A percentile compares a stretch with the other conserved stretches of the same genome.
Evolutionary conservation across 2,888 invertebrate genomes (phyloP).

Genomic region (Epinotia ramella): DNA sequence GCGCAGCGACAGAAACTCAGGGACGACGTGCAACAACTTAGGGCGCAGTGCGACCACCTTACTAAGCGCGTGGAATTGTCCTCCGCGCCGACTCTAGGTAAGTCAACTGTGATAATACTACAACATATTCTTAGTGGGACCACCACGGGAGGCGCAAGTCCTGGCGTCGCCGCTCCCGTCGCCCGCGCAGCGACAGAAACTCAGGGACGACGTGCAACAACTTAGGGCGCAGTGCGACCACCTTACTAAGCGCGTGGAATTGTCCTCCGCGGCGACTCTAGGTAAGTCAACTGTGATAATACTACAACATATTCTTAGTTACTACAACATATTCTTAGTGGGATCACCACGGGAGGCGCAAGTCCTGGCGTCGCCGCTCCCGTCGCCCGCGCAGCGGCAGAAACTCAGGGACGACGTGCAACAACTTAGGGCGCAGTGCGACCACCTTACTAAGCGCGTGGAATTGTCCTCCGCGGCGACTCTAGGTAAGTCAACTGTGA

Average conservation of each 20-base stretch:
- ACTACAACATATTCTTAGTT: too few relatives aligned
- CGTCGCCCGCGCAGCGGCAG: conserved; percentile 68
- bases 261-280: conserved; percentile 54
- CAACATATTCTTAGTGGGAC: too few relatives aligned
- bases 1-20: conserved; percentile 68
- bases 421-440: conserved; percentile 74
- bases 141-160: conserved; percentile 83
- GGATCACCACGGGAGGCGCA: conserved; percentile 84
- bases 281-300: too few relatives aligned
- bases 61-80: conserved; percentile 75
- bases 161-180: conserved; percentile 83
- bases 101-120: too few relatives aligned
- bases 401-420: conserved; percentile 74
- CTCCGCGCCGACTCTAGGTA: conserved; percentile 46
- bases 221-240: conserved; percentile 77
- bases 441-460: conserved; percentile 74
- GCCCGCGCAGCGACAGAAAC: conserved; percentile 67
- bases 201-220: conserved; percentile 73
- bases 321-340: too few relatives aligned
- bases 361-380: conserved; percentile 83
- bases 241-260: conserved; percentile 74
- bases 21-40: conserved; percentile 72
- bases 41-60: conserved; percentile 76
- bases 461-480: conserved; percentile 62
- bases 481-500: conserved; percentile 22